phyloP scores from a whole-genome alignment of 2,888 invertebrate genomes.

The Aporophyla lueneburgensis region DNA sequence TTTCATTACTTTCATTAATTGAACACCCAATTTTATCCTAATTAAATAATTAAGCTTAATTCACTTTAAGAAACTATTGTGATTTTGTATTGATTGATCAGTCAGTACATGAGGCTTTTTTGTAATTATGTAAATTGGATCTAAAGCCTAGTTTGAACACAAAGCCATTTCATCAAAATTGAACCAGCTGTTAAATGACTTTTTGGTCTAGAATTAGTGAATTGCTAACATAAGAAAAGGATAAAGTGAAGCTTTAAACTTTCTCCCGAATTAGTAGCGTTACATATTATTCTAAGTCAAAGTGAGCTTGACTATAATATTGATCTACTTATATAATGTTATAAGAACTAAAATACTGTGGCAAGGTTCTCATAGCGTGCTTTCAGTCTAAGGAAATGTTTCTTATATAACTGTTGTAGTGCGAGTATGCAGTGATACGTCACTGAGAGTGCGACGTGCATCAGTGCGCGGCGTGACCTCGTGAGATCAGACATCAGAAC shows the following conservation, averaged over 20 bases:
- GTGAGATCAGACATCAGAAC: slow-evolving; percentile 74
- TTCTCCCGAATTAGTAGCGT: slow-evolving; percentile 27
- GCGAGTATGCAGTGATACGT: slow-evolving; percentile 62
- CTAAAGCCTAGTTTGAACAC: slow-evolving; percentile 37
- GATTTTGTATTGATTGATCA: slow-evolving; percentile 51
- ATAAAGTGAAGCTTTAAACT: slow-evolving; percentile 17
- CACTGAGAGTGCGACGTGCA: slow-evolving; percentile 62
- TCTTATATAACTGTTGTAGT: slow-evolving; percentile 52
- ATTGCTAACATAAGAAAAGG: slow-evolving; percentile 21
- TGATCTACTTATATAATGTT: slow-evolving; percentile 47
- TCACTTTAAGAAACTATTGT: slow-evolving; percentile 53
- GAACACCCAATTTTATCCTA: slow-evolving; percentile 58
- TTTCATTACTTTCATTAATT: slow-evolving; percentile 51
- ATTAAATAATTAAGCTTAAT: slow-evolving; percentile 69
- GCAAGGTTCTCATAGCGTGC: slow-evolving; percentile 69
- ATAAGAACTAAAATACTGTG: slow-evolving; percentile 72
- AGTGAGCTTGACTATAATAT: slow-evolving; percentile 50
- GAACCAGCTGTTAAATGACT: slow-evolving; percentile 24
- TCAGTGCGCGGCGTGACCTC: slow-evolving; percentile 58
- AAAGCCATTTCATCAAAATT: slow-evolving; percentile 37
- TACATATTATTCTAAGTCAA: slow-evolving; percentile 49
- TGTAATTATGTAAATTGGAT: slow-evolving; percentile 7
- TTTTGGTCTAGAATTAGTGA: slow-evolving; percentile 52
- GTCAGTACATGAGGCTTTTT: slow-evolving; percentile 42
- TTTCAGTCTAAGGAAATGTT: slow-evolving; percentile 58